phyloP scores from a whole-genome alignment of 2,113 vertebrate genomes.

The Grammomys surdaster region DNA sequence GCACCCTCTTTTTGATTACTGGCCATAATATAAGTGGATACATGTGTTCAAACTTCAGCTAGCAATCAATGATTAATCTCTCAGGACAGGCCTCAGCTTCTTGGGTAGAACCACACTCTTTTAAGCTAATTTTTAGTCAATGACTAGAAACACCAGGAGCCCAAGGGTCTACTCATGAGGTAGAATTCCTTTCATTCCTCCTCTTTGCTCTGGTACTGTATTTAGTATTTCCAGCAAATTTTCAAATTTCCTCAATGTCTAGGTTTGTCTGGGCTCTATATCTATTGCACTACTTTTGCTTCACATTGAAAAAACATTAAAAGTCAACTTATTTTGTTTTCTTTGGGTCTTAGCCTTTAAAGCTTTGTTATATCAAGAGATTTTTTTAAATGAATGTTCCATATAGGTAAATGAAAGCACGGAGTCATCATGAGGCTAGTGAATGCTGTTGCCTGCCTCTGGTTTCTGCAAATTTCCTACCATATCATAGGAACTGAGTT shows the following conservation, averaged over 20 bases:
- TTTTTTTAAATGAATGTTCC: neutral
- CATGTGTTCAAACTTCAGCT: neutral
- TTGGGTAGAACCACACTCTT: neutral
- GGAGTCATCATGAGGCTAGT: neutral
- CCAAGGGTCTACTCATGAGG: neutral
- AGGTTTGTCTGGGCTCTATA: neutral
- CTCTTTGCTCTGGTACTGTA: conserved; percentile 5
- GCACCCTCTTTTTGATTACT: neutral
- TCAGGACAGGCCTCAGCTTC: neutral
- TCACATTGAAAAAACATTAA: neutral
- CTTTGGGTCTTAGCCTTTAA: conserved; percentile 52
- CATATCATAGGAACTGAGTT: neutral
- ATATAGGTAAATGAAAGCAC: conserved; percentile 41
- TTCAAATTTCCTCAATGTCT: neutral
- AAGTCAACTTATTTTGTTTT: neutral
- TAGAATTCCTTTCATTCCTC: neutral
- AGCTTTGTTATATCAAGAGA: conserved; percentile 3
- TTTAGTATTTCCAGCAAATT: neutral
- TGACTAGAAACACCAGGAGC: neutral
- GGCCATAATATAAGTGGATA: neutral
- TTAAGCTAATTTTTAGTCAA: neutral
- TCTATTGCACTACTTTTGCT: neutral
- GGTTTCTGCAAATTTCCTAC: conserved; percentile 4
- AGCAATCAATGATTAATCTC: neutral
- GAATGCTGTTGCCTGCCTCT: neutral